Percentiles rank a stretch among this genome's conserved stretches.
phyloP scores from a whole-genome alignment of 1,140 invertebrate species.

The Eumaeus atala region DNA sequence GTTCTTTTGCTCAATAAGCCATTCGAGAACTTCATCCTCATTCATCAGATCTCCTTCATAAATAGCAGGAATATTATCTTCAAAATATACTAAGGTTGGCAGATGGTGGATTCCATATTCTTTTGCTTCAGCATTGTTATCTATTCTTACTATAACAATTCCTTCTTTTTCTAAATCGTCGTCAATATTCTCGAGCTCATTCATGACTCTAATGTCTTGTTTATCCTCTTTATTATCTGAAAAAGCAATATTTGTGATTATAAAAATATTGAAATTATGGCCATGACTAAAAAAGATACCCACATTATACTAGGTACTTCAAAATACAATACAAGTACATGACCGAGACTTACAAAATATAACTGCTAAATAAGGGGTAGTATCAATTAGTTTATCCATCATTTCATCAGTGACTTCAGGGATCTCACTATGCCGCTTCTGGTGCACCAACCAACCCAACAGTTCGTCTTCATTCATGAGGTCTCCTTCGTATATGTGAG shows the following conservation, averaged over 20 bases:
- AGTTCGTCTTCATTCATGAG: conserved; percentile 93
- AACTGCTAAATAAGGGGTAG: conserved; percentile 85
- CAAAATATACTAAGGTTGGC: conserved; percentile 92
- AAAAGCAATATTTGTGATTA: conserved; percentile 14
- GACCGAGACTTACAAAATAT: conserved; percentile 83
- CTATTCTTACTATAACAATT: conserved; percentile 92
- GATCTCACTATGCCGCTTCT: conserved; percentile 92
- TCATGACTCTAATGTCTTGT: conserved; percentile 89
- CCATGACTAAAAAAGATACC: too few species aligned
- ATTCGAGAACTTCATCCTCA: conserved; percentile 92
- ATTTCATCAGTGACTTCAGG: conserved; percentile 95
- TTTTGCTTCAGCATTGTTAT: conserved; percentile 90
- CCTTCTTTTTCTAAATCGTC: conserved; percentile 93
- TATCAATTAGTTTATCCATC: conserved; percentile 92
- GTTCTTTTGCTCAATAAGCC: conserved; percentile 93
- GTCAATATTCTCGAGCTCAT: conserved; percentile 94
- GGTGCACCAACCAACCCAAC: conserved; percentile 90
- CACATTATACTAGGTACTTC: too few species aligned
- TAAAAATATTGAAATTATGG: background rate
- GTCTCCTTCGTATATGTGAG: conserved; percentile 92
- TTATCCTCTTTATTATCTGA: conserved; percentile 92
- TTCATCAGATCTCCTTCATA: conserved; percentile 94
- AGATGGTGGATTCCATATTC: conserved; percentile 93
- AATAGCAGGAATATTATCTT: conserved; percentile 92
- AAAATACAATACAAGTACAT: background rate